Evolutionary conservation across 2,797 vertebrate genomes (phyloP), one percentile per base, ranked within the genome.

Genomic region (Spheniscus humboldti): DNA sequence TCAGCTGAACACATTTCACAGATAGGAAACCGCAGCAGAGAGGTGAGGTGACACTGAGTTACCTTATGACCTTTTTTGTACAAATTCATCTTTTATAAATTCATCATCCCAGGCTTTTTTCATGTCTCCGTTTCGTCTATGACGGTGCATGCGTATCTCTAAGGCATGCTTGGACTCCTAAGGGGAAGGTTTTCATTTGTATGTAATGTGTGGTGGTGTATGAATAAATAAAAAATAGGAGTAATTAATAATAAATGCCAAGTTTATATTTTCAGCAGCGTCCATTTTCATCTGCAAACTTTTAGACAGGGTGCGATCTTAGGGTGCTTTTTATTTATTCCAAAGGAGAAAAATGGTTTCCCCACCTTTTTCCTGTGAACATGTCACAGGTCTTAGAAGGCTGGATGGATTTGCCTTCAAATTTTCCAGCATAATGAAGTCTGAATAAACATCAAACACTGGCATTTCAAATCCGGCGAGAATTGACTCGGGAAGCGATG

Each of bases 71-170:
- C 67, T 55, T 57, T 56, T 52, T 41, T 7, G 11, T 33, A 47
- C 6, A 52, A 47, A 71, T 59, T 41, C 50, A 7, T 28, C 50
- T 47, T 64, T 41, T 33, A 47, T 6, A 57, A 47, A 71, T 59
- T 41, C 50, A 7, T 28, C 50, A 41, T 64, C 45, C 52, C 30
- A 13, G 52, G 31, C 18, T 80, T 52, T 43, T 67, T 28, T 52
- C 56, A 20, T 1, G 23, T 47, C 52, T 59, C 19, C 7, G 6
- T 69, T 59, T 6, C 1, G 0, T 13, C 7, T 19, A 7, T 6
- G 37, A 52, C 1, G 1, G 45, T 1, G 1, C 17, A 23, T 1
- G 31, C 19, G 0, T 11, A n/a, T 73, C 74, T 53, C 59, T 24
- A 16, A 35, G 83, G 57, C 66, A 62, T 56, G 33, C 57, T 9